Evolutionary conservation across 2,113 vertebrate species (phyloP).

Genomic region (Gorsachius goisagi): DNA sequence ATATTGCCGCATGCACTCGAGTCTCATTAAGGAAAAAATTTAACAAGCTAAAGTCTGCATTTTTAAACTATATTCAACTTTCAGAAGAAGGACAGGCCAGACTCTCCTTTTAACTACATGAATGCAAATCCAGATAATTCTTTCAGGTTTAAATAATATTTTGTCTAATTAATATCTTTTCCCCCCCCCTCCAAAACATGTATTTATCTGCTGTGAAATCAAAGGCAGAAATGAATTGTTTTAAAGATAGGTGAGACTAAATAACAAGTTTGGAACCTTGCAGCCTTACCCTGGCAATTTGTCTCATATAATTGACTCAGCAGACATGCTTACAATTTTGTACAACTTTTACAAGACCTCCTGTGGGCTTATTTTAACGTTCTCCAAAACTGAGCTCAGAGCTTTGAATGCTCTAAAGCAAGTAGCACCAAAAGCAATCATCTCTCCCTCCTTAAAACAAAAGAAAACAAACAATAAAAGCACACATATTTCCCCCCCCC

Average conservation of each 20-base stretch:
- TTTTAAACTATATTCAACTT: not conserved
- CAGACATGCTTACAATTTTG: conserved; percentile 52
- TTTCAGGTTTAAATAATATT: not conserved
- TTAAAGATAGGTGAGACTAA: conserved; percentile 32
- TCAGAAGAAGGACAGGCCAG: not conserved
- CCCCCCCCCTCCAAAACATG: not conserved
- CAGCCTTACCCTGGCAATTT: conserved; percentile 32
- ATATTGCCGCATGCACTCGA: not conserved
- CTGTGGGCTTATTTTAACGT: conserved; percentile 25
- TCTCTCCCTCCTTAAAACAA: not conserved
- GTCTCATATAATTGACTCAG: conserved; percentile 48
- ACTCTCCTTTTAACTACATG: not conserved
- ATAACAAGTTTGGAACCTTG: conserved; percentile 26
- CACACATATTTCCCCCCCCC: too few relatives aligned
- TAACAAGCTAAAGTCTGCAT: not conserved
- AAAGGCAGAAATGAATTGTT: conserved; percentile 3
- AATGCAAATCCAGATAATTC: not conserved
- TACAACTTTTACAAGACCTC: conserved; percentile 63
- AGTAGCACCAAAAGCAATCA: conserved; percentile 1
- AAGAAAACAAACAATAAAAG: not conserved
- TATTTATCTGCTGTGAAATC: conserved; percentile 28
- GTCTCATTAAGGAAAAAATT: not conserved
- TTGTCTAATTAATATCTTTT: not conserved
- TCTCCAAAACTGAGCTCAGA: conserved; percentile 39
- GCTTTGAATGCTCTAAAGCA: not conserved